phyloP scores from a whole-genome alignment of 2,888 invertebrate species.

The Ceramica pisi region DNA sequence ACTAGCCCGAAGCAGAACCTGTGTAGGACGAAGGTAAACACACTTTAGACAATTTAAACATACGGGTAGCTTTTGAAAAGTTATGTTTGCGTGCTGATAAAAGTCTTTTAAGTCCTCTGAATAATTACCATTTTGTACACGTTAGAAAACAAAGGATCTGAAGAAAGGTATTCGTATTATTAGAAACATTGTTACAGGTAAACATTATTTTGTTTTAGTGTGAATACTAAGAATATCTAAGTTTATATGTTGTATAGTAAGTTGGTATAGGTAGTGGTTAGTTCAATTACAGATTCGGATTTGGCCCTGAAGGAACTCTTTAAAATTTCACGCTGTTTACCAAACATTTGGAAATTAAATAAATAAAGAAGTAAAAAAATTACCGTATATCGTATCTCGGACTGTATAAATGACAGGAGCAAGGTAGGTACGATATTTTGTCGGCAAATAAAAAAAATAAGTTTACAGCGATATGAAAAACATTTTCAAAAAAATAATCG shows the following conservation, averaged over 20 bases:
- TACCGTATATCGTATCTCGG: background rate
- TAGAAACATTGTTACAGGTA: background rate
- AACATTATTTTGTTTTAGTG: background rate
- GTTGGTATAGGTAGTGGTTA: no score
- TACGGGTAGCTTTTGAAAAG: conserved; percentile 8
- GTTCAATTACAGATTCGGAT: no score
- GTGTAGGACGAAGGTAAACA: conserved; percentile 31
- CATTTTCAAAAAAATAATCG: background rate
- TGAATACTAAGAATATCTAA: no score
- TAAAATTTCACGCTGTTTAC: no score
- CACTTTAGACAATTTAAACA: conserved; percentile 20
- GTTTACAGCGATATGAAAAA: background rate
- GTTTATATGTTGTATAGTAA: no score
- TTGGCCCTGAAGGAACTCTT: no score
- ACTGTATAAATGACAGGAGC: no score
- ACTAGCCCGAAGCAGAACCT: conserved; percentile 24
- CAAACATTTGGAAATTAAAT: no score
- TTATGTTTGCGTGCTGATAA: conserved; percentile 6
- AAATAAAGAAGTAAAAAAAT: background rate
- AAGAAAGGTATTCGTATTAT: background rate
- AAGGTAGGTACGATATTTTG: background rate
- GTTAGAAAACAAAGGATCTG: conserved; percentile 11
- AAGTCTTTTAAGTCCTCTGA: conserved; percentile 20
- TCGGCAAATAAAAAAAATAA: background rate
- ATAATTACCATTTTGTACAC: conserved; percentile 9